Base-by-base conservation (phyloP, 2,797 vertebrate genomes). In the Momotus momota region DNA sequence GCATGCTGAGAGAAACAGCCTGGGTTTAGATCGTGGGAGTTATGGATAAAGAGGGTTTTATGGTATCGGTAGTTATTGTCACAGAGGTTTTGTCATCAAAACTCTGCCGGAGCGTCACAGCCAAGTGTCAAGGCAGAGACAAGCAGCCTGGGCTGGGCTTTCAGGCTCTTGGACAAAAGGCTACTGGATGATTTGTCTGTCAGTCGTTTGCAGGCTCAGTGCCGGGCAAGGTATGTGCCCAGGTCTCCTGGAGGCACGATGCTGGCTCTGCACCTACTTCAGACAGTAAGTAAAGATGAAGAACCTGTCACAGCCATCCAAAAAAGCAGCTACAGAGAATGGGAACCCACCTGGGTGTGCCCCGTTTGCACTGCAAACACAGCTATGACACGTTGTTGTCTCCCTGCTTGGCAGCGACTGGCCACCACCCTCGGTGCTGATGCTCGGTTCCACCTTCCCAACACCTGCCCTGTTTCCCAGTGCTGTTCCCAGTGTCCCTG, bases 401-500 rank as follows among this genome's bases (percentile, higher is more conserved):
- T 26, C 62, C 46, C 38, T 5, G n/a, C 67, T 33, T 29, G 12
- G 49, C 64, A 49, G 35, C 19, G 20, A 67, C 52, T 4, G 0
- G 65, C 51, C 51, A 67, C 31, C 57, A 26, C 14, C 19, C 57
- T 43, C 0, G 0, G 55, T 45, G 33, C 12, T 49, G 70, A 33
- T 31, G 29, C 55, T 51, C 1, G 0, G 18, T 57, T n/a, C 51
- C 21, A 11, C 51, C 12, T 45, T 14, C 60, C 60, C 26, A 19
- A 14, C 0, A 3, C 14, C 43, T 55, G 33, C 58, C 72, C 54
- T 17, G 25, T 19, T 52, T 58, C 54, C 49, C 49, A 6, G 49
- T 3, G 67, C 62, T 3, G 2, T 1, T 52, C 33, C 52, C 1
- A 0, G 2, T 27, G 82, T 65, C 46, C 86, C 75, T 49, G 62